Conservation (phyloP, 2,797 vertebrate species). For the Sebastes glaucus region DNA sequence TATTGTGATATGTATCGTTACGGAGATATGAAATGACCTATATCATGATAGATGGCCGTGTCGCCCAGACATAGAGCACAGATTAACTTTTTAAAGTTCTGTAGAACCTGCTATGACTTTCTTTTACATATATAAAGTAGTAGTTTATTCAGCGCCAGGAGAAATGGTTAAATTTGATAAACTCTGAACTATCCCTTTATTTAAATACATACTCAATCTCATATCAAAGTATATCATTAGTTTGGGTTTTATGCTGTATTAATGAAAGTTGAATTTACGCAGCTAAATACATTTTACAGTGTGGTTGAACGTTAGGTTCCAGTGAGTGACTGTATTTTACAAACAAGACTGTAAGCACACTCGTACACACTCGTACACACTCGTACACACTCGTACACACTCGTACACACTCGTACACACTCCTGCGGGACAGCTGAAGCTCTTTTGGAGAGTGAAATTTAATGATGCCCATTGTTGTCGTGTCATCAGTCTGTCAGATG, state of each 20-base stretch:
- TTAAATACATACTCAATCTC: too few species aligned
- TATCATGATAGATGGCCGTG: too few species aligned
- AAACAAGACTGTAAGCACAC: neutral
- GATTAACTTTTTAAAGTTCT: too few species aligned
- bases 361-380: neutral
- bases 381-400: neutral
- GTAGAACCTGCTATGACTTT: neutral
- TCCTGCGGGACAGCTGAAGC: neutral
- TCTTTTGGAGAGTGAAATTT: neutral
- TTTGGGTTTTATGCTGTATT: neutral
- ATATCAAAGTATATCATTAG: neutral
- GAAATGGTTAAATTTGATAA: neutral
- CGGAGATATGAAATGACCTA: too few species aligned
- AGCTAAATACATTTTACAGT: too few species aligned
- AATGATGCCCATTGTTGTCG: constrained; percentile 25
- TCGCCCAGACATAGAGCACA: too few species aligned
- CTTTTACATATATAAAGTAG: neutral
- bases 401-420: neutral
- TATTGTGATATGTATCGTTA: too few species aligned
- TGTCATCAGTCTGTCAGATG: constrained; percentile 32
- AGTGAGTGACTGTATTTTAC: neutral
- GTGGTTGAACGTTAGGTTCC: neutral
- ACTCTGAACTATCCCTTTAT: too few species aligned
- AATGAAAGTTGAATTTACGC: neutral
- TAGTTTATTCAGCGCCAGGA: neutral